Base-by-base conservation (phyloP, 2,797 vertebrate genomes). In the Parotocinclus haroldoi region DNA sequence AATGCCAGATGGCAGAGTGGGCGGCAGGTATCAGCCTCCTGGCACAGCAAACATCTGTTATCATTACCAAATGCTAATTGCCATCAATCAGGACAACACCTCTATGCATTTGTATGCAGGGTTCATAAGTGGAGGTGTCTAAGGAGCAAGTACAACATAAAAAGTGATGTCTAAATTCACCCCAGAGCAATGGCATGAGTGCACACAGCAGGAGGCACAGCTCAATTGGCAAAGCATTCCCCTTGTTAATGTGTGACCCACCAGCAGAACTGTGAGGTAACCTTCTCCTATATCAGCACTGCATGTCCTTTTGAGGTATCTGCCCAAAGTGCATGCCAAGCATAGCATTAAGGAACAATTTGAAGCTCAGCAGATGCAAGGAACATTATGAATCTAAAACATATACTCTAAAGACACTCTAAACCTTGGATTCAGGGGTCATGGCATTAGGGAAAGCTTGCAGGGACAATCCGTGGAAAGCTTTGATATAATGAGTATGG, bases 21-120 rank as follows among this genome's bases (percentile, higher is more conserved):
- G 93, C 86, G 85, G 88, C 86, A 90, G 92, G 91, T 92, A 93
- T 88, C 90, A 90, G 92, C 90, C 91, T 93, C 92, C 90, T 91
- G 92, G 92, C 91, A 91, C 91, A 85, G 81, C 71, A 88, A 95
- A 94, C 93, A 95, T 91, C 93, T 95, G 92, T 93, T 94, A 93
- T 90, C 82, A 89, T 93, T 93, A 93, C 90, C 90, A 91, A 91
- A 94, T 93, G 92, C 92, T 95, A 95, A 95, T 94, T 94, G 91
- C 90, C 91, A 89, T 93, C 92, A 92, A 90, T 93, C 92, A 94
- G 91, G 90, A 91, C 88, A 87, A 89, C 88, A 92, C 91, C 92
- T 91, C 86, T 82, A 88, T 88, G 88, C 88, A 93, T 91, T 91
- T 86, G 87, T 85, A 91, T 90, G 87, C 87, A 77, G 82, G 85